phyloP scores from a whole-genome alignment of 1,140 invertebrate genomes.

The Contarinia nasturtii region DNA sequence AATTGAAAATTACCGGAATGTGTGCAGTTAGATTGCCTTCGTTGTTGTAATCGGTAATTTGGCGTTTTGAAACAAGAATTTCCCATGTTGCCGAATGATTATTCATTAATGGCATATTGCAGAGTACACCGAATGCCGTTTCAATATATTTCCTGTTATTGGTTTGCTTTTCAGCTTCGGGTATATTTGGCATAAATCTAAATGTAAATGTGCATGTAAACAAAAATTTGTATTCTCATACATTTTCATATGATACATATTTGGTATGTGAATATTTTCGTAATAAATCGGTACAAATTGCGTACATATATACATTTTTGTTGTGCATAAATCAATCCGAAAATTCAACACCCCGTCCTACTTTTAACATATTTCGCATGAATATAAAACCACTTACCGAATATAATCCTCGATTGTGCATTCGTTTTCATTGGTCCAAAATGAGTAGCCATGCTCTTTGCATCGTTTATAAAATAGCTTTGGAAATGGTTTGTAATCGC shows the following conservation, averaged over 20 bases:
- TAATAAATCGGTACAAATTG: not conserved
- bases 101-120: conserved; percentile 13
- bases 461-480: conserved; percentile 13
- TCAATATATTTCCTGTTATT: conserved; percentile 8
- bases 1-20: not conserved
- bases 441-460: conserved; percentile 18
- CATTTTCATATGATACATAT: too few species aligned
- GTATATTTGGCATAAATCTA: conserved; percentile 6
- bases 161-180: conserved; percentile 8
- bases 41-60: conserved; percentile 4
- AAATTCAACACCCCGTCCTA: too few species aligned
- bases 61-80: conserved; percentile 13
- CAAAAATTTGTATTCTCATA: too few species aligned
- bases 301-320: too few species aligned
- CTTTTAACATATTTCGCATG: too few species aligned
- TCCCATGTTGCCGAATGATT: conserved; percentile 16
- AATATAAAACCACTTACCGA: conserved; percentile 9
- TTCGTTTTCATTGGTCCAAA: conserved; percentile 13
- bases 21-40: not conserved
- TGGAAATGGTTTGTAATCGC: conserved; percentile 6
- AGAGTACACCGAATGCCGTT: conserved; percentile 8
- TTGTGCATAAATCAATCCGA: too few species aligned
- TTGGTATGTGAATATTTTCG: not conserved
- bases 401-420: conserved; percentile 15
- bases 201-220: not conserved